These are phyloP conservation scores for Dolichotis patagonum DNA, from an alignment of 2,113 vertebrate genomes.

Conservation along the genomic window DNA sequence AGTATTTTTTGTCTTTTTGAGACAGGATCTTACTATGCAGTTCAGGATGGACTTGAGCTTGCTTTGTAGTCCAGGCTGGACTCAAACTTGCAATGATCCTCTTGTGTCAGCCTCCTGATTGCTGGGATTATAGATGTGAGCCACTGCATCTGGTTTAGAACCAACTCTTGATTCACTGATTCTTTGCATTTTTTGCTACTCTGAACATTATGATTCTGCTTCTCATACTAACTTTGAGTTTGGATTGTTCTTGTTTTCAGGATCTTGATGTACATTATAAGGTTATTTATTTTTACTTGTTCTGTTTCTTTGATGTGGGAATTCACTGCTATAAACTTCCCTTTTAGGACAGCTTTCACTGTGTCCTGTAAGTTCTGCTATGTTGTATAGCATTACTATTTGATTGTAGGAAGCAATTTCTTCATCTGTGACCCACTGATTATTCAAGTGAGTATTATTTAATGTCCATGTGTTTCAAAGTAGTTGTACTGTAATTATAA, in stretches of 20 bases:
- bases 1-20: too few relatives aligned
- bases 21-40: too few relatives aligned
- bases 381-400: not conserved
- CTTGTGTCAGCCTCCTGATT: too few relatives aligned
- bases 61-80: too few relatives aligned
- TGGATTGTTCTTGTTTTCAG: not conserved
- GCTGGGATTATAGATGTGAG: too few relatives aligned
- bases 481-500: not conserved
- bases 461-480: not conserved
- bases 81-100: too few relatives aligned
- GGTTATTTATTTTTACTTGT: not conserved
- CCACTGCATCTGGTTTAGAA: not conserved
- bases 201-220: not conserved
- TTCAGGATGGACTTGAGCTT: too few relatives aligned
- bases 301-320: not conserved
- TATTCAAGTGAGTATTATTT: not conserved
- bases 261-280: not conserved
- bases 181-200: not conserved
- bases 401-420: not conserved
- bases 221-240: not conserved
- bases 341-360: not conserved
- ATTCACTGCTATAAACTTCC: not conserved
- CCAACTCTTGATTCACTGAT: not conserved
- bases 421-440: not conserved
- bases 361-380: not conserved